Evolutionary conservation across 2,888 invertebrate genomes (phyloP).

Genomic region (Odontocolon sp.): DNA sequence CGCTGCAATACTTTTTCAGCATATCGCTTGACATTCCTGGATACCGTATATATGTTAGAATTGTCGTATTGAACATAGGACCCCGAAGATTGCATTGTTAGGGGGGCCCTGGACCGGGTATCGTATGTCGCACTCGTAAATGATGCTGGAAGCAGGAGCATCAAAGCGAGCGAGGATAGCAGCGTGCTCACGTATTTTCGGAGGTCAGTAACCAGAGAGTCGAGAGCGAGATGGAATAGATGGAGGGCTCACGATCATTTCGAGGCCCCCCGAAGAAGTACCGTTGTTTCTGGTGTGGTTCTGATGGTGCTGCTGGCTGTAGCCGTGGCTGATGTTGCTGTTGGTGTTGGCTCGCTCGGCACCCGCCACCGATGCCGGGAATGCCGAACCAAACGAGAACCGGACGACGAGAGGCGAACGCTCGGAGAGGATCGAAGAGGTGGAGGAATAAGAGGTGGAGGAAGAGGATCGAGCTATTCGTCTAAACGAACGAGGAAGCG

Average conservation of each 20-base stretch:
- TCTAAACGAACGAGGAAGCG: conserved; percentile 7
- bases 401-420: conserved; percentile 52
- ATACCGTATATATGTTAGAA: no score
- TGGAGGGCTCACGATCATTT: conserved; percentile 44
- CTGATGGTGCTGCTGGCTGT: background rate
- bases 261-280: conserved; percentile 73
- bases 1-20: no score
- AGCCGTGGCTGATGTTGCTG: conserved; percentile 22
- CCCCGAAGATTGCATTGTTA: no score
- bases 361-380: conserved; percentile 58
- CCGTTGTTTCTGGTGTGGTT: conserved; percentile 76
- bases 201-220: conserved; percentile 80
- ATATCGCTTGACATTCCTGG: no score
- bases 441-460: conserved; percentile 43
- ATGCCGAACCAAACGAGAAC: conserved; percentile 63
- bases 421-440: conserved; percentile 45
- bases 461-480: conserved; percentile 24
- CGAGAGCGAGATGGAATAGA: conserved; percentile 72
- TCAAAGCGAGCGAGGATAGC: conserved; percentile 7
- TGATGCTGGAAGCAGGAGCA: conserved; percentile 1
- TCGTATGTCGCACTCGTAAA: background rate
- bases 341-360: background rate
- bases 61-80: no score
- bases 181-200: conserved; percentile 73
- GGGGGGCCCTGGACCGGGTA: no score